Percentiles rank a stretch among this genome's conserved stretches.
Evolutionary conservation across 2,113 vertebrate species (phyloP).

Genomic region (Serranochromis macrocephalus): DNA sequence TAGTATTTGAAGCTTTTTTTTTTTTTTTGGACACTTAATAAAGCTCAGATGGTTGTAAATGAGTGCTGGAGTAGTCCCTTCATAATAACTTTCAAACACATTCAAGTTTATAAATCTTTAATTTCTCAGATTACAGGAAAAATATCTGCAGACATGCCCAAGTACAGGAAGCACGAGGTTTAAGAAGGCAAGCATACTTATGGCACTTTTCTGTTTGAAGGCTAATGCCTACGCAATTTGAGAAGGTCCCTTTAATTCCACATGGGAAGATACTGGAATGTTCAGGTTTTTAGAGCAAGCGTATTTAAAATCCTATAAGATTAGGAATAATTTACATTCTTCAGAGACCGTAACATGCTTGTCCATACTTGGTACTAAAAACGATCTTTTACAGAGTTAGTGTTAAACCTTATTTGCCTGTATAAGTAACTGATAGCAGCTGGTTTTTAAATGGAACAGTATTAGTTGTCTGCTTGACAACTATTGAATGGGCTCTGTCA

Average conservation of each 20-base stretch:
- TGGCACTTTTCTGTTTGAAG: slow-evolving; percentile 37
- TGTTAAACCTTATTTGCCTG: background rate
- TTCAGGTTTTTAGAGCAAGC: background rate
- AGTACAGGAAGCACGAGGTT: slow-evolving; percentile 18
- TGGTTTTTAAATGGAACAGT: background rate
- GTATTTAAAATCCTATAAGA: background rate
- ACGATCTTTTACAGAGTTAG: background rate
- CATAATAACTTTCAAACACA: background rate
- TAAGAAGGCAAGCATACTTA: background rate
- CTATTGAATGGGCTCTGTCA: background rate
- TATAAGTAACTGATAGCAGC: background rate
- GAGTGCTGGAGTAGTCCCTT: background rate
- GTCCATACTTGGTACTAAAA: background rate
- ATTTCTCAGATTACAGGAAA: background rate
- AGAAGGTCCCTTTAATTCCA: background rate
- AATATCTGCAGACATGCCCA: background rate
- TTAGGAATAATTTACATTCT: background rate
- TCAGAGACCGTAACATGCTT: background rate
- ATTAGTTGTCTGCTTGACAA: background rate
- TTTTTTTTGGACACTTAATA: slow-evolving; percentile 46
- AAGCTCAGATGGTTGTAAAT: slow-evolving; percentile 54
- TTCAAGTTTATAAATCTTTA: background rate
- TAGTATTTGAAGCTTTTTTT: background rate
- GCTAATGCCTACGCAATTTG: background rate
- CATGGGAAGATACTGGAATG: slow-evolving; percentile 11